These are phyloP conservation scores for Spisula subtruncata DNA, from an alignment of 2,888 invertebrate species.

Conservation along the genomic window DNA sequence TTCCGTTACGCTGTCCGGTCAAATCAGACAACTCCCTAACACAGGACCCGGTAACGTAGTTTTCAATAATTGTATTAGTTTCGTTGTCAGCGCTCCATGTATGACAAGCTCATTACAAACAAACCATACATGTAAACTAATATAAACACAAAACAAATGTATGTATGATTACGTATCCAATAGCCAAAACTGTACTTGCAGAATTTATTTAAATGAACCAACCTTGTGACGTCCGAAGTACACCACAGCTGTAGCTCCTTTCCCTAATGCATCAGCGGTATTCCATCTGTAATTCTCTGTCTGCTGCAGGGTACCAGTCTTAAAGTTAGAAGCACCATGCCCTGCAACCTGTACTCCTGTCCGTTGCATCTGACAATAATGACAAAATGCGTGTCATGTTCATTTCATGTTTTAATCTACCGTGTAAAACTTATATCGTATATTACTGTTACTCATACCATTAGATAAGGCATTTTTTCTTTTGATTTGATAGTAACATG, in stretches of 20 bases:
- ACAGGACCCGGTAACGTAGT: too few relatives aligned
- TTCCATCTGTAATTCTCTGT: slow-evolving; percentile 96
- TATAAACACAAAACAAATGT: too few relatives aligned
- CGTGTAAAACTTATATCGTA: too few relatives aligned
- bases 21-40: too few relatives aligned
- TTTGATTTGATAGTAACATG: background rate
- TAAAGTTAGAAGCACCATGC: slow-evolving; percentile 34
- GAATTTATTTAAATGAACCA: slow-evolving; percentile 42
- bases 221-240: slow-evolving; percentile 96
- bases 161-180: too few relatives aligned
- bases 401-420: background rate
- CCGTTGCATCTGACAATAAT: slow-evolving; percentile 26
- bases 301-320: slow-evolving; percentile 68
- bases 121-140: too few relatives aligned
- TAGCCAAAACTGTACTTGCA: too few relatives aligned
- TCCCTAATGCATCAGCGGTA: slow-evolving; percentile 97
- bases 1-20: too few relatives aligned
- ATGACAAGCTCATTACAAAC: too few relatives aligned
- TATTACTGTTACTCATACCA: too few relatives aligned
- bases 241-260: slow-evolving; percentile 98
- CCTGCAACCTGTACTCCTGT: background rate
- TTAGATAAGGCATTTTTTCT: background rate
- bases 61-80: too few relatives aligned
- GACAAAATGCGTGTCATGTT: background rate
- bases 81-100: too few relatives aligned